These are phyloP conservation scores for Mya arenaria DNA, from an alignment of 1,140 invertebrate species.

Conservation along the genomic window DNA sequence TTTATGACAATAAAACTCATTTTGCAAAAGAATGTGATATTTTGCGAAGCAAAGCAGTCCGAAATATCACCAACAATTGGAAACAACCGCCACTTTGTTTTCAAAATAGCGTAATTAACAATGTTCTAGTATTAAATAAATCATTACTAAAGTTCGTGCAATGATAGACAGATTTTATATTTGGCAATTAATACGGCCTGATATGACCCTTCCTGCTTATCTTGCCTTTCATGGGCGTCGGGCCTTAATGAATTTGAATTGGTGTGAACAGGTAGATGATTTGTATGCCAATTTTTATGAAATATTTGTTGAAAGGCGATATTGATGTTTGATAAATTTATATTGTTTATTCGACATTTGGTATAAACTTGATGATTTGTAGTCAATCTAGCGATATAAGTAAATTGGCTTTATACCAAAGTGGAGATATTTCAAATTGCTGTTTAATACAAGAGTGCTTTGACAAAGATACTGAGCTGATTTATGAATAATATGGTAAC, in stretches of 20 bases:
- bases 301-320: constrained; percentile 34
- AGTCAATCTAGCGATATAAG: constrained; percentile 32
- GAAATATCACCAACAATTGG: too few relatives aligned
- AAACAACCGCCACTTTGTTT: too few relatives aligned
- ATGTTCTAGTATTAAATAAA: too few relatives aligned
- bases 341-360: constrained; percentile 27
- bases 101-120: too few relatives aligned
- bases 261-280: constrained; percentile 29
- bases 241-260: constrained; percentile 28
- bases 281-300: background rate
- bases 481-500: too few relatives aligned
- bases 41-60: too few relatives aligned
- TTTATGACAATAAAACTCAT: too few relatives aligned
- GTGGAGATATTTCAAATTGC: constrained; percentile 16
- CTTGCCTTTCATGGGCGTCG: background rate
- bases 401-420: constrained; percentile 35
- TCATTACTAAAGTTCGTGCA: constrained; percentile 2
- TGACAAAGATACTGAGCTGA: too few relatives aligned
- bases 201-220: background rate
- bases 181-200: background rate
- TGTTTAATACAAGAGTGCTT: background rate
- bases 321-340: constrained; percentile 32
- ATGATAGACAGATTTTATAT: constrained; percentile 4
- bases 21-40: too few relatives aligned
- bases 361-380: constrained; percentile 24